A percentile compares a stretch with the other conserved stretches of the same genome.
Evolutionary conservation across 1,140 invertebrate species (phyloP).

Genomic region (Pentalonia nigronervosa): DNA sequence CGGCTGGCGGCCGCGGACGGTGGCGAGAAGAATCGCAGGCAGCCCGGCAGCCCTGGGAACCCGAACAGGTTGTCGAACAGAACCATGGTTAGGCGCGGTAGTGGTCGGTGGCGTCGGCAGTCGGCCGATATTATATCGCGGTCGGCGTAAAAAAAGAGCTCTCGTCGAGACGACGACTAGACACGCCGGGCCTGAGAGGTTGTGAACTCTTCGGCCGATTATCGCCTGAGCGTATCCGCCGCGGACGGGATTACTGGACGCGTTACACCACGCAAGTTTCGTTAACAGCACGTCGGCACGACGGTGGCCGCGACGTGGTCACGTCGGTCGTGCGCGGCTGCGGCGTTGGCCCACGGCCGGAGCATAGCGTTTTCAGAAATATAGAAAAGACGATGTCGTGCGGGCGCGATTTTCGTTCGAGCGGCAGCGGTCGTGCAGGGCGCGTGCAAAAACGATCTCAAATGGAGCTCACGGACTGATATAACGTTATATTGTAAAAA

Average conservation of each 20-base stretch:
- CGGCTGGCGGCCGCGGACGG: not conserved
- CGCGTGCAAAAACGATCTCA: not conserved
- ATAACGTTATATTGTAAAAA: too few species aligned
- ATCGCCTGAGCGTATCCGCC: not conserved
- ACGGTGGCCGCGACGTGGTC: not conserved
- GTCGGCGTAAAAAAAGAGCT: not conserved
- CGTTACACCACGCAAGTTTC: not conserved
- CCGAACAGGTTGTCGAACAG: slow-evolving; percentile 53
- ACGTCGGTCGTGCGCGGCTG: slow-evolving; percentile 5
- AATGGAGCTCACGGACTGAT: not conserved
- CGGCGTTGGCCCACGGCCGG: not conserved
- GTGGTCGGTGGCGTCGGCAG: not conserved
- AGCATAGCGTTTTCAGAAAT: not conserved
- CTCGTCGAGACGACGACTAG: not conserved
- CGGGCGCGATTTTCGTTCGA: not conserved
- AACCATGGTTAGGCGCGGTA: not conserved
- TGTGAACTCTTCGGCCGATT: not conserved
- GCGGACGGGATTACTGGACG: not conserved
- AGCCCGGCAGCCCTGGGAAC: slow-evolving; percentile 36
- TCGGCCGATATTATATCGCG: not conserved
- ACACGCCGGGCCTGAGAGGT: too few species aligned
- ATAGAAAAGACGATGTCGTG: not conserved
- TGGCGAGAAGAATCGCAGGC: slow-evolving; percentile 30
- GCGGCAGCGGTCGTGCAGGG: not conserved
- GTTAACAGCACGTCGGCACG: not conserved